Percentiles rank a stretch among this genome's conserved stretches.
These are phyloP conservation scores for Oxycera nigricornis DNA, from an alignment of 2,888 invertebrate species.

Conservation along the genomic window DNA sequence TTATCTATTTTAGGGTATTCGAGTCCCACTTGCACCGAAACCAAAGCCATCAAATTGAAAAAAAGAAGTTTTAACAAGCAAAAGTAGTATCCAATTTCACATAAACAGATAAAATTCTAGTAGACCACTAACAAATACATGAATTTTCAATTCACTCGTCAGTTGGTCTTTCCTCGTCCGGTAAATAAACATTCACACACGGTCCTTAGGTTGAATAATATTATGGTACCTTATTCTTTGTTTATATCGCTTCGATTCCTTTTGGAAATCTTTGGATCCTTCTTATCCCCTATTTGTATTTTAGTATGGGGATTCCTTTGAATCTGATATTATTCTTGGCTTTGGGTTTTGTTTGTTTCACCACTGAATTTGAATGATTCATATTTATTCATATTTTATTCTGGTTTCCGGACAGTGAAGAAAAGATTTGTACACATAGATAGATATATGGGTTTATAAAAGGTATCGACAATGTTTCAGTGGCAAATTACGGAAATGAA, in stretches of 20 bases:
- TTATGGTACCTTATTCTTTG: conserved; percentile 13
- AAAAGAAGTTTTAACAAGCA: no score
- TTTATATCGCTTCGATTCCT: background rate
- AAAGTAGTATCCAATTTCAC: background rate
- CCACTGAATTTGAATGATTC: conserved; percentile 46
- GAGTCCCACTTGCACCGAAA: conserved; percentile 5
- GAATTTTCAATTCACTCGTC: conserved; percentile 42
- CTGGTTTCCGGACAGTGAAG: conserved; percentile 37
- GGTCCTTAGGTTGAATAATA: conserved; percentile 30
- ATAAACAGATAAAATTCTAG: background rate
- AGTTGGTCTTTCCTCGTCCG: conserved; percentile 45
- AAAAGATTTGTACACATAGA: conserved; percentile 38
- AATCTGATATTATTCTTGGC: conserved; percentile 38
- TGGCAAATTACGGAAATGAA: conserved; percentile 1
- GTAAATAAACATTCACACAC: conserved; percentile 42
- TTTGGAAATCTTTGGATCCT: conserved; percentile 30
- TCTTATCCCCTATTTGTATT: conserved; percentile 37
- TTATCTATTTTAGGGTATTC: background rate
- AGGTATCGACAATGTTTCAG: conserved; percentile 27
- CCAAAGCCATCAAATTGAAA: no score
- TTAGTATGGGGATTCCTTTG: background rate
- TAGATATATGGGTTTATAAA: conserved; percentile 12
- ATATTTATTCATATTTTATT: conserved; percentile 46
- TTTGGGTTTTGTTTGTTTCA: conserved; percentile 44
- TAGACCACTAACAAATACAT: conserved; percentile 29